phyloP scores from a whole-genome alignment of 2,113 vertebrate species.

The Corythoichthys intestinalis region DNA sequence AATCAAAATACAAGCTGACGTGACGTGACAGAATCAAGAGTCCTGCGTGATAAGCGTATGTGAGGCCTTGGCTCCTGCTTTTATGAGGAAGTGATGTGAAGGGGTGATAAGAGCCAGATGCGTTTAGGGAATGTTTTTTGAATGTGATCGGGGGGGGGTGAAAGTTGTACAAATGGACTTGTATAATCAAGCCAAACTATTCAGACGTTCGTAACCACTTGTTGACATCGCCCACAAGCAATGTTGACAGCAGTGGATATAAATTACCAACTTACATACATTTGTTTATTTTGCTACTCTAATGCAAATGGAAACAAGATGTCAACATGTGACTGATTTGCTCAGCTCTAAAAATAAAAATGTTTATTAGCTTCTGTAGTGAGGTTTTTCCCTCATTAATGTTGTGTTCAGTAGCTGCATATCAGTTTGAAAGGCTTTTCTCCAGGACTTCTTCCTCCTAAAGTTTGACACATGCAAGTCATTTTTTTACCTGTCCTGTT shows the following conservation, averaged over 20 bases:
- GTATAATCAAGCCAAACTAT: constrained; percentile 18
- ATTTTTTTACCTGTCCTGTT: too few relatives aligned
- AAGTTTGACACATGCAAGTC: too few relatives aligned
- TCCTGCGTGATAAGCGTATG: constrained; percentile 45
- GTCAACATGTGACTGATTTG: background rate
- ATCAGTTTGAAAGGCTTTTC: too few relatives aligned
- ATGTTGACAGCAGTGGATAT: background rate
- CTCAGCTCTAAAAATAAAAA: background rate
- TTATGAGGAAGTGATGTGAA: constrained; percentile 50
- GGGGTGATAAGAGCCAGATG: constrained; percentile 57
- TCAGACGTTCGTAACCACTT: background rate
- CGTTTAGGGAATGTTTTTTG: constrained; percentile 40
- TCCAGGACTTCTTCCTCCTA: too few relatives aligned
- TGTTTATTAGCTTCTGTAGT: background rate
- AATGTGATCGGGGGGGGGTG: constrained; percentile 2
- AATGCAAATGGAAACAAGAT: background rate
- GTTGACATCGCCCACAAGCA: background rate
- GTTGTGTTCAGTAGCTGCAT: background rate
- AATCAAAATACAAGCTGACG: background rate
- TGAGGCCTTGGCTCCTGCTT: constrained; percentile 1
- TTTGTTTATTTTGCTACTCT: background rate
- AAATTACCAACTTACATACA: background rate
- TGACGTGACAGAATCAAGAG: constrained; percentile 9
- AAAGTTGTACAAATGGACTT: constrained; percentile 17
- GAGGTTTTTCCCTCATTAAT: background rate